A percentile compares a stretch with the other conserved stretches of the same genome.
Conservation (phyloP, 2,113 vertebrate species). For the Psilopsiagon aurifrons region DNA sequence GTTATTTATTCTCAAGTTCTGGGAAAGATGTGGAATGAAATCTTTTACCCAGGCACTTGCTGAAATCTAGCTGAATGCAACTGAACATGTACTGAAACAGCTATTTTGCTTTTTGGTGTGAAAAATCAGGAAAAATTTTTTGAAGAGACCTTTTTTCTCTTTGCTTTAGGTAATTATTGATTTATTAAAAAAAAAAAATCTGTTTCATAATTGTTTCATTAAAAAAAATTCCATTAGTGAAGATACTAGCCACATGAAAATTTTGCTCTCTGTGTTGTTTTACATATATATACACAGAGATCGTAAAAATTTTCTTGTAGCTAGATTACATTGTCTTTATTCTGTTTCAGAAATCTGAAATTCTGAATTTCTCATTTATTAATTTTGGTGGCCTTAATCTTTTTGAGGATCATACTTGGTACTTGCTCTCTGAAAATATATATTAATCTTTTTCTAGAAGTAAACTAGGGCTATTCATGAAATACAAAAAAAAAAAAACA, state of each 20-base stretch:
- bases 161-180: background rate
- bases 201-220: background rate
- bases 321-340: background rate
- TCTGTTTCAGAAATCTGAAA: background rate
- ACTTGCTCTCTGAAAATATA: background rate
- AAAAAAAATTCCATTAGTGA: background rate
- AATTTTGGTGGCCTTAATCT: background rate
- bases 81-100: conserved; percentile 2
- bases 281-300: background rate
- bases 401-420: background rate
- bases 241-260: background rate
- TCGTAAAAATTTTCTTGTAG: background rate
- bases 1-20: background rate
- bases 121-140: background rate
- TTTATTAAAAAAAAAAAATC: background rate
- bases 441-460: background rate
- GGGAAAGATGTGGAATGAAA: background rate
- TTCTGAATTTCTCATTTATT: background rate
- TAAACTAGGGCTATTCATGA: background rate
- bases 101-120: background rate
- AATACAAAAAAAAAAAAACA: background rate
- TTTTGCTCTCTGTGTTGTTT: background rate
- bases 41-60: background rate
- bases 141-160: background rate
- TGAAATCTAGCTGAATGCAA: background rate